Percentiles rank a stretch among this genome's conserved stretches.
Evolutionary conservation across 2,113 vertebrate genomes (phyloP).

Genomic region (Sinocyclocheilus anophthalmus): DNA sequence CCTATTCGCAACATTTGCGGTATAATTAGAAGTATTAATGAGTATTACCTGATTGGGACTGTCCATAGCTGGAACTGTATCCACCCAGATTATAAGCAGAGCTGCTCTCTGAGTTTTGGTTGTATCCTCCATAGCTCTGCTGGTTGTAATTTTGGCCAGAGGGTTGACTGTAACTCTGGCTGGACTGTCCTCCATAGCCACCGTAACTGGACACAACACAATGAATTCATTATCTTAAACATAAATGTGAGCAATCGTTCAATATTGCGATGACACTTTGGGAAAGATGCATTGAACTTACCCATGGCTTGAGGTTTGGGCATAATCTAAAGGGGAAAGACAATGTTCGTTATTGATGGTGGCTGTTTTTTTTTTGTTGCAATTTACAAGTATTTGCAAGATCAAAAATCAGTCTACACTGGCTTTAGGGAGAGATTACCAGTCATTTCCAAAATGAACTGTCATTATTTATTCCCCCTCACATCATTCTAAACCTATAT

Average conservation of each 20-base stretch:
- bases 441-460: background rate
- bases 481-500: background rate
- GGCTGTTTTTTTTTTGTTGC: background rate
- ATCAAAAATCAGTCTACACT: background rate
- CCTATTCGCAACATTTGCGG: background rate
- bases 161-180: slow-evolving; percentile 83
- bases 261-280: background rate
- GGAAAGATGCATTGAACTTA: slow-evolving; percentile 58
- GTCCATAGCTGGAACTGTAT: slow-evolving; percentile 79
- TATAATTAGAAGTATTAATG: background rate
- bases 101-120: slow-evolving; percentile 76
- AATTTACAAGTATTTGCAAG: background rate
- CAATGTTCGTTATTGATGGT: background rate
- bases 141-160: slow-evolving; percentile 80
- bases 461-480: background rate
- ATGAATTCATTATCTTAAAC: background rate
- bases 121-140: slow-evolving; percentile 82
- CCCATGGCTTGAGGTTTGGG: slow-evolving; percentile 82
- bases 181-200: slow-evolving; percentile 79
- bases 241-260: background rate
- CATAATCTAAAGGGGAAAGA: slow-evolving; percentile 76
- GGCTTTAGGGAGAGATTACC: background rate
- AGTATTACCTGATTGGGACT: slow-evolving; percentile 79
- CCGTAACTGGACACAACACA: slow-evolving; percentile 74
- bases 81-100: slow-evolving; percentile 81